Evolutionary conservation across 2,888 invertebrate genomes (phyloP), one percentile per base, ranked within the genome.

Genomic region (Digitonthophagus gazella): DNA sequence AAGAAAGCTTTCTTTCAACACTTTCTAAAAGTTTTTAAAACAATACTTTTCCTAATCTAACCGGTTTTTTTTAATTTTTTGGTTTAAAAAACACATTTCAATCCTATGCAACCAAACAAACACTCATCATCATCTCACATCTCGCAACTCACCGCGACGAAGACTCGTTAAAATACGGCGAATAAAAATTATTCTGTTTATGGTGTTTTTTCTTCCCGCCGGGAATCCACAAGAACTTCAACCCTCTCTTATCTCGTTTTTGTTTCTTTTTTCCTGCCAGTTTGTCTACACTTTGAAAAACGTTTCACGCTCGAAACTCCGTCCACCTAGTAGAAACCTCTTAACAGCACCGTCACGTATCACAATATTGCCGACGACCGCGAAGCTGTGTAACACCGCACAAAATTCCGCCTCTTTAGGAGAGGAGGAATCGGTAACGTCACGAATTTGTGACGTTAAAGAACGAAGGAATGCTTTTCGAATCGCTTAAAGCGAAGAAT

Each of bases 241-340:
- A 28, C 18, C 65, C 58, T 20, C 66, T 18, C 55, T 69, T 69
- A 4, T 56, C 22, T 15, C 58, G 54, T 2, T 15, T 66, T 64
- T 69, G 67, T 16, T 67, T 61, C 57, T 61, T 58, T 65, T 67
- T 69, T 15, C 67, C 69, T 16, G 69, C 69, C 69, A 69, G 67
- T 44, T 69, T 69, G 69, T 64, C 57, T 14, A 66, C 44, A 57
- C 64, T 15, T n/a, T n/a, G n/a, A n/a, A n/a, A n/a, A n/a, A n/a
- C n/a, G n/a, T n/a, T n/a, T n/a, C n/a, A n/a, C n/a, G n/a, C 15
- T n/a, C 28, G 22, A 11, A 57, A 11, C 16, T 11, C 57, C 57
- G n/a, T 16, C 14, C 57, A 16, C 5, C 6, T 57, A 57, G 57
- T 15, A 14, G 57, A 57, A 16, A 57, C 16, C 57, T 8, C 57